A percentile compares a stretch with the other conserved stretches of the same genome.
Evolutionary conservation across 2,888 invertebrate species (phyloP).

Genomic region (Drosophila anceps): DNA sequence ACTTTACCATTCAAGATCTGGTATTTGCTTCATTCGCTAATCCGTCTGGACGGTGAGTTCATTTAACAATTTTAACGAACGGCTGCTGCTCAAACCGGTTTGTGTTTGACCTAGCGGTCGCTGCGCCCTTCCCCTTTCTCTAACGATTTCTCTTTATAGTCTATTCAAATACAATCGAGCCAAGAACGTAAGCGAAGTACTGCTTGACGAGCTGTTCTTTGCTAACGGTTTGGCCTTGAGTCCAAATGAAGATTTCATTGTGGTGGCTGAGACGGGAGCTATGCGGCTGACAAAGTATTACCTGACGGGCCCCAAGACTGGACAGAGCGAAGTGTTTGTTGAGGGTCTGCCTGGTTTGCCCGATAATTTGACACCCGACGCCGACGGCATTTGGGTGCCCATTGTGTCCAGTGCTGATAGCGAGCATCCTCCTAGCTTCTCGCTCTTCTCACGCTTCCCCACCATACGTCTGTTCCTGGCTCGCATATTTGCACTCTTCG

Average conservation of each 20-base stretch:
- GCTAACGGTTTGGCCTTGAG: slow-evolving; percentile 95
- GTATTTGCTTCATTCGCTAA: slow-evolving; percentile 89
- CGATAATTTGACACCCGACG: slow-evolving; percentile 86
- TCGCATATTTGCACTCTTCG: slow-evolving; percentile 87
- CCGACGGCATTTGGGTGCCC: slow-evolving; percentile 89
- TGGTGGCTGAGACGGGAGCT: slow-evolving; percentile 90
- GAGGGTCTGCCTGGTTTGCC: slow-evolving; percentile 90
- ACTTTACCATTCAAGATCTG: slow-evolving; percentile 91
- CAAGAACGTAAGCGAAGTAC: slow-evolving; percentile 91
- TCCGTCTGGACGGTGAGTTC: slow-evolving; percentile 92
- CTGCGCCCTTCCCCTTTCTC: slow-evolving; percentile 6
- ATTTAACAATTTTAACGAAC: slow-evolving; percentile 19
- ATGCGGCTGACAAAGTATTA: slow-evolving; percentile 91
- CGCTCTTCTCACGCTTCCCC: slow-evolving; percentile 88
- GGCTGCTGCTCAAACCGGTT: slow-evolving; percentile 60
- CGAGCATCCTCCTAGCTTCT: slow-evolving; percentile 87
- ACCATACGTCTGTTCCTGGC: slow-evolving; percentile 88
- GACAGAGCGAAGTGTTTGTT: slow-evolving; percentile 91
- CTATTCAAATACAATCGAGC: slow-evolving; percentile 92
- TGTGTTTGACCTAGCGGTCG: slow-evolving; percentile 10
- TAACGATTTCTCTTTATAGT: slow-evolving; percentile 85
- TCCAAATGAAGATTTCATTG: slow-evolving; percentile 91
- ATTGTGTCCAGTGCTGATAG: slow-evolving; percentile 86
- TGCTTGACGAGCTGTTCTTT: slow-evolving; percentile 92
- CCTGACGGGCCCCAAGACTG: slow-evolving; percentile 92